Base-by-base conservation (phyloP, 2,888 invertebrate genomes). In the Pristionchus maxplancki region DNA sequence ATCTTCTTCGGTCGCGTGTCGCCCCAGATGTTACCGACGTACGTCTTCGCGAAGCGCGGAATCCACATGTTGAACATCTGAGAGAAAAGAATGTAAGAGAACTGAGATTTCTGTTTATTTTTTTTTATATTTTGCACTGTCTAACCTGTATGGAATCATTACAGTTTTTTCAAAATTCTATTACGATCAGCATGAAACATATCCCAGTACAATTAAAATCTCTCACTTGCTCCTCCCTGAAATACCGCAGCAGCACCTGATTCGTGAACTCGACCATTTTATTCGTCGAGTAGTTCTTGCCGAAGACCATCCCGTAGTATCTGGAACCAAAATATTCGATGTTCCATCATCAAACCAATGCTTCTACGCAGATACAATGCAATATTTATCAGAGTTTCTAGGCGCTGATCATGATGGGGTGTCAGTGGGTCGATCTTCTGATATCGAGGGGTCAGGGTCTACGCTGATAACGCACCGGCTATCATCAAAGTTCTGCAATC, bases 61-160 rank as follows among this genome's bases (percentile, higher is more conserved):
- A 83, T 83, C 82, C 82, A 83, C 53, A 83, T 28, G 82, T 83
- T 53, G 82, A 44, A 83, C 82, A 83, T 50, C 82, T 83, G 37
- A 78, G 15, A 58, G 15, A 58, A 13, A 5, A 58, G 15, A 17
- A 13, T 17, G 6, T 58, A 58, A 17, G 24, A 58, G 58, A 24
- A 13, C 5, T 17, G 15, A 58, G 15, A 24, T 58, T 11, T 17
- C n/a, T 24, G n/a, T 58, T 58, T 17, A 58, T 58, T 58, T 58
- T 58, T 58, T 58, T 24, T 58, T 8, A 13, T 5, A 24, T 58
- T n/a, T 58, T n/a, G 58, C n/a, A n/a, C n/a, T n/a, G n/a, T n/a
- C n/a, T n/a, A n/a, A n/a, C n/a, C n/a, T 44, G 6, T 44, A 44
- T 6, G 44, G 44, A 44, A 44, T 44, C 44, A n/a, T n/a, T n/a